Conservation (phyloP, 2,797 vertebrate genomes). For the Mus minutoides region DNA sequence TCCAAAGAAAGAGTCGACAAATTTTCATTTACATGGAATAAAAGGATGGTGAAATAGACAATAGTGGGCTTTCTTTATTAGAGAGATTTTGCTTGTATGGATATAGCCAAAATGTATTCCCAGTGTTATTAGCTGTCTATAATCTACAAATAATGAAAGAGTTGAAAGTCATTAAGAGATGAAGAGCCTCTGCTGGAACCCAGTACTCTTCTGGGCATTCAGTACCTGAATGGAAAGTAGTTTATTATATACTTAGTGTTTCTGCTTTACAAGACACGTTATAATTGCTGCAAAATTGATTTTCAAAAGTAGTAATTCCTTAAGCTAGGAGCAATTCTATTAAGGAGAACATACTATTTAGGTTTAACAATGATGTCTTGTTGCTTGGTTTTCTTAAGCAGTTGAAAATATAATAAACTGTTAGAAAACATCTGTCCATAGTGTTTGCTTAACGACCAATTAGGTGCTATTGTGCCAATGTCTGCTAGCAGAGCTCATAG, state of each 20-base stretch:
- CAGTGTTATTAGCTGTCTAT: neutral
- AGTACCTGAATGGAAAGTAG: neutral
- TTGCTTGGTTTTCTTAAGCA: slow-evolving; percentile 1
- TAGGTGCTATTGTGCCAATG: neutral
- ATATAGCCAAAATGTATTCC: neutral
- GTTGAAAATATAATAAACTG: neutral
- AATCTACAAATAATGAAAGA: neutral
- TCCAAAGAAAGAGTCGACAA: neutral
- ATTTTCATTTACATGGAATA: neutral
- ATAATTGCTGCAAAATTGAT: neutral
- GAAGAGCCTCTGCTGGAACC: neutral
- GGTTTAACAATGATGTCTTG: neutral
- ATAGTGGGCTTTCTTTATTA: neutral
- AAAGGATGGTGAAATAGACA: neutral
- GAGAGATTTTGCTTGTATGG: neutral
- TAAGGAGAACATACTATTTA: neutral
- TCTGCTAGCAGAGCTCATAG: neutral
- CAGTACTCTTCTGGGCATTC: neutral
- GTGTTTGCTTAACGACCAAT: neutral
- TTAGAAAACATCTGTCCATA: neutral
- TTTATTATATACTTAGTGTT: neutral
- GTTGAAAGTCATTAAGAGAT: neutral
- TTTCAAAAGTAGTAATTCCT: slow-evolving; percentile 19
- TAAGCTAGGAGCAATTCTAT: neutral
- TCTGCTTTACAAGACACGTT: neutral